Evolutionary conservation across 2,113 vertebrate species (phyloP), one percentile per base, ranked within the genome.

Genomic region (Clarias batrachus): DNA sequence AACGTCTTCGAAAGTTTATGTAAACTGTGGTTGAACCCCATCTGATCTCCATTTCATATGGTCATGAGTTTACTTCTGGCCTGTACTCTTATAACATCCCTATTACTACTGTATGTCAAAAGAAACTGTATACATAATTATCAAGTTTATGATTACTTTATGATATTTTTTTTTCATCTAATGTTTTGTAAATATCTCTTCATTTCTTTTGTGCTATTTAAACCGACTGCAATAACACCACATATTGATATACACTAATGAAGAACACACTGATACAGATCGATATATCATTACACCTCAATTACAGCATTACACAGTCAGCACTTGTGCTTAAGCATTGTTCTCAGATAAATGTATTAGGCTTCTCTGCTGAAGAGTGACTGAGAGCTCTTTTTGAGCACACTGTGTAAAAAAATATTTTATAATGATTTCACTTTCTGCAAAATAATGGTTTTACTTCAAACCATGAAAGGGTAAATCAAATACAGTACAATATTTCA

Each of bases 321-420:
- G 84, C 88, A 85, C 60, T 25, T 23, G 14, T 63, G 76, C 74
- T 79, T 56, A n/a, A 65, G 78, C 85, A 89, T 89, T 89, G 85
- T 87, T 89, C 85, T 66, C 25, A 77, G 85, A 78, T 89, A 82
- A 85, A 85, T 87, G 85, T 82, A 87, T 85, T 85, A 59, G 63
- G 83, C 2, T 59, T 84, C 86, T 86, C 76, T 85, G 57, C 76
- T 14, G 48, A 79, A 60, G n/a, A 83, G 80, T 78, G 63, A 48
- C 87, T 83, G 12, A 54, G 48, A 77, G 74, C 52, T 63, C 23
- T 85, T 86, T 25, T n/a, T 84, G 11, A 86, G 41, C n/a, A 13
- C 37, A 84, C 57, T 76, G 88, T 86, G 65, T 81, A 68, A 66
- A 74, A 89, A 9, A 48, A 81, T 66, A 84, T 81, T 66, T 81